Percentiles rank a stretch among this genome's conserved stretches.
Evolutionary conservation across 2,888 invertebrate species (phyloP).

Genomic region (Pheosia tremula): DNA sequence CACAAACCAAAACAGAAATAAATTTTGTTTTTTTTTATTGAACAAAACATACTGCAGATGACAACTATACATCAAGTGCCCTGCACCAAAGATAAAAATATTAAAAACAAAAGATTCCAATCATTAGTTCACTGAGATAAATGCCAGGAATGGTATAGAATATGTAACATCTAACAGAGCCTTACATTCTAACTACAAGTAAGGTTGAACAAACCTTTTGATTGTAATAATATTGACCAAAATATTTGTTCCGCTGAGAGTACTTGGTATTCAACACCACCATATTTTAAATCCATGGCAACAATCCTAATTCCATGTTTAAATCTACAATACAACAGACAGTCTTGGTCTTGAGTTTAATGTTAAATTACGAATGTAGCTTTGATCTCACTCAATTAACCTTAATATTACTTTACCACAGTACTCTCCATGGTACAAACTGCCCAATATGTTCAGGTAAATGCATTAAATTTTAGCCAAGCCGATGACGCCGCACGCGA

Average conservation of each 20-base stretch:
- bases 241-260: neutral
- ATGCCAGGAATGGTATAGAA: conserved; percentile 51
- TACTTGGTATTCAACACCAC: neutral
- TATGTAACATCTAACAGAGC: conserved; percentile 35
- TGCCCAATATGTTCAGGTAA: conserved; percentile 1
- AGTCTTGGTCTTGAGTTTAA: too few species aligned
- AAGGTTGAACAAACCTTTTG: neutral
- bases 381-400: neutral
- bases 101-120: conserved; percentile 40
- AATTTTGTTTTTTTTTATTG: conserved; percentile 42
- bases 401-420: neutral
- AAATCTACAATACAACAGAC: too few species aligned
- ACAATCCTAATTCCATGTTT: neutral
- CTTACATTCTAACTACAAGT: conserved; percentile 36
- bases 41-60: conserved; percentile 45
- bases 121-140: conserved; percentile 41
- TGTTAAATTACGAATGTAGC: too few species aligned
- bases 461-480: conserved; percentile 69
- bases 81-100: conserved; percentile 54
- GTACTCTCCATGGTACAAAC: conserved; percentile 1
- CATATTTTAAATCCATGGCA: neutral
- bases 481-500: conserved; percentile 96
- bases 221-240: neutral
- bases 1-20: conserved; percentile 8
- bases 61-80: conserved; percentile 43